Evolutionary conservation across 2,797 vertebrate genomes (phyloP), one percentile per base, ranked within the genome.

Genomic region (Alca torda): DNA sequence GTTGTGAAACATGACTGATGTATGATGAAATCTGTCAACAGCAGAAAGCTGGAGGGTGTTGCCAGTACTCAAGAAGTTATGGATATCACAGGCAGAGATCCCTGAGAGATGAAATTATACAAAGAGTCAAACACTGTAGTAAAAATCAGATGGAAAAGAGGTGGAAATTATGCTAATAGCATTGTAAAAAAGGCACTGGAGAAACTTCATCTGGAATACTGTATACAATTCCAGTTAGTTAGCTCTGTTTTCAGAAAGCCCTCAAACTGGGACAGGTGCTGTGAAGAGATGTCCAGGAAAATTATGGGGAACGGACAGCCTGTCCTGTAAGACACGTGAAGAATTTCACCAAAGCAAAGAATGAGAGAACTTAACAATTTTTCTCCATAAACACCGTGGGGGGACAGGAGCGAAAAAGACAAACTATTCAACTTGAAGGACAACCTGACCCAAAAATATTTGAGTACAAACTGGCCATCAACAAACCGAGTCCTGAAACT

Each of bases 11-110:
- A 68, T 35, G 39, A 61, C 69, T 79, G 87, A 88, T 56, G 35
- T 59, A 28, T 95, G 91, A 94, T 79, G 87, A 96, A 95, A 93
- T 95, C 59, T 81, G 63, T 93, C 63, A 91, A 84, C 59, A 95
- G 48, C 15, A 84, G 61, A 95, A 73, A 93, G 80, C 46, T 91
- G 70, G 63, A 94, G 77, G 21, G 70, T 79, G 56, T 94, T 93
- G 59, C 43, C 15, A 0, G 33, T 88, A 84, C 3, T 12, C 31
- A 48, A 85, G 68, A 84, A 84, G 25, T 73, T 84, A 90, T 15
- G 51, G 85, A 45, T 91, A 79, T 87, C 51, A 84, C 25, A 80
- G 31, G 56, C 43, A 87, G 39, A 93, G 78, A 88, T 88, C 64
- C 50, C 35, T 46, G 33, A 61, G 45, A 74, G n/a, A 74, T 84